These are phyloP conservation scores for Adrianichthys oophorus DNA, from an alignment of 2,797 vertebrate species.

Conservation along the genomic window DNA sequence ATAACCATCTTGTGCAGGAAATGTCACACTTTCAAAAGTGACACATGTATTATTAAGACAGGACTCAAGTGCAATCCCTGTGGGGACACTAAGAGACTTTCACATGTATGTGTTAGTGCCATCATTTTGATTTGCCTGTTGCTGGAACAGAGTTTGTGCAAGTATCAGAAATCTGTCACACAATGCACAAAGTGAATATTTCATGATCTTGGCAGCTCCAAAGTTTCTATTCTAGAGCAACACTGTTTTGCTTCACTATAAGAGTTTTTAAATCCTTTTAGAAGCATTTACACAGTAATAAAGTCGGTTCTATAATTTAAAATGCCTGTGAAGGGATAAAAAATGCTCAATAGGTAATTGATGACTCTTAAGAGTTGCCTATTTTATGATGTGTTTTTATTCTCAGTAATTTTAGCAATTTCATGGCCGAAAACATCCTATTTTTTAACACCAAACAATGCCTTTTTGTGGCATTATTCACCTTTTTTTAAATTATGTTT, in stretches of 20 bases:
- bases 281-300: too few species aligned
- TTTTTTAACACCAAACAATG: background rate
- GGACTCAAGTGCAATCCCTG: slow-evolving; percentile 42
- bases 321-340: too few species aligned
- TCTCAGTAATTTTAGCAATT: too few species aligned
- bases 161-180: slow-evolving; percentile 59
- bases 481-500: too few species aligned
- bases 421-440: background rate
- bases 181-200: slow-evolving; percentile 59
- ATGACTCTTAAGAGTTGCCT: too few species aligned
- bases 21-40: slow-evolving; percentile 44
- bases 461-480: too few species aligned
- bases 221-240: slow-evolving; percentile 38
- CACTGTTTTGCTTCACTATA: slow-evolving; percentile 15
- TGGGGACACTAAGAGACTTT: slow-evolving; percentile 65
- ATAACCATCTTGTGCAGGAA: slow-evolving; percentile 25
- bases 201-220: slow-evolving; percentile 34
- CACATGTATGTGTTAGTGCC: slow-evolving; percentile 56
- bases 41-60: slow-evolving; percentile 72
- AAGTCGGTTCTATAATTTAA: too few species aligned
- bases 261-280: too few species aligned
- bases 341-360: too few species aligned
- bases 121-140: slow-evolving; percentile 64
- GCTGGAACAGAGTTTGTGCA: slow-evolving; percentile 31
- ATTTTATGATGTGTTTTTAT: too few species aligned